Percentiles rank a stretch among this genome's conserved stretches.
Conservation (phyloP, 2,113 vertebrate species). For the Pleuronectes platessa region DNA sequence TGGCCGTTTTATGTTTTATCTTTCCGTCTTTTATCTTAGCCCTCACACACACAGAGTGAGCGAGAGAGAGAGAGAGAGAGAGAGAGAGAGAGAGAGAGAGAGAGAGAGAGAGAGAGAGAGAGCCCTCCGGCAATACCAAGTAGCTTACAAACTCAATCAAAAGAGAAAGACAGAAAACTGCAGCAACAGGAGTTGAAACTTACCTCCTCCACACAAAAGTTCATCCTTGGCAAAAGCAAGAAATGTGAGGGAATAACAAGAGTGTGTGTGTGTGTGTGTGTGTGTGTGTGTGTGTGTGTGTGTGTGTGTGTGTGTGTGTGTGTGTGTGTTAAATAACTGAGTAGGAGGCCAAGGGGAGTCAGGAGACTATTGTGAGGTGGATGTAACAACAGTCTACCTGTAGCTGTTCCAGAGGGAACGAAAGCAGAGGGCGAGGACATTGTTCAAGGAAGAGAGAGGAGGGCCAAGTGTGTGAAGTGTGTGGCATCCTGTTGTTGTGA, state of each 20-base stretch:
- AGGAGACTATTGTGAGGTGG: too few species aligned
- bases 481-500: slow-evolving; percentile 52
- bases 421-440: not conserved
- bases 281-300: slow-evolving; percentile 14
- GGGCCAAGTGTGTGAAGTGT: slow-evolving; percentile 8
- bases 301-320: slow-evolving; percentile 10
- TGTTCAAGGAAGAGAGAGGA: not conserved
- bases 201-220: slow-evolving; percentile 54
- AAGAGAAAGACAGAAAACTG: slow-evolving; percentile 19
- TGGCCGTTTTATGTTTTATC: slow-evolving; percentile 54
- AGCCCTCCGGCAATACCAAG: slow-evolving; percentile 21
- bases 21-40: slow-evolving; percentile 43
- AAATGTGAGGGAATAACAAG: not conserved
- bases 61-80: too few species aligned
- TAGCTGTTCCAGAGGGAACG: not conserved
- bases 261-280: not conserved
- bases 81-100: too few species aligned
- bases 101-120: not conserved
- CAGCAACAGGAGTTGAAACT: slow-evolving; percentile 52
- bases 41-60: not conserved
- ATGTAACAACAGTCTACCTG: not conserved
- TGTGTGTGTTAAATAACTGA: not conserved
- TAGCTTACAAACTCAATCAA: slow-evolving; percentile 37
- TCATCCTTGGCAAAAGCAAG: slow-evolving; percentile 18
- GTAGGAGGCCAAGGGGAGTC: not conserved